These are phyloP conservation scores for Rhea americana DNA, from an alignment of 2,113 vertebrate species.

Conservation along the genomic window DNA sequence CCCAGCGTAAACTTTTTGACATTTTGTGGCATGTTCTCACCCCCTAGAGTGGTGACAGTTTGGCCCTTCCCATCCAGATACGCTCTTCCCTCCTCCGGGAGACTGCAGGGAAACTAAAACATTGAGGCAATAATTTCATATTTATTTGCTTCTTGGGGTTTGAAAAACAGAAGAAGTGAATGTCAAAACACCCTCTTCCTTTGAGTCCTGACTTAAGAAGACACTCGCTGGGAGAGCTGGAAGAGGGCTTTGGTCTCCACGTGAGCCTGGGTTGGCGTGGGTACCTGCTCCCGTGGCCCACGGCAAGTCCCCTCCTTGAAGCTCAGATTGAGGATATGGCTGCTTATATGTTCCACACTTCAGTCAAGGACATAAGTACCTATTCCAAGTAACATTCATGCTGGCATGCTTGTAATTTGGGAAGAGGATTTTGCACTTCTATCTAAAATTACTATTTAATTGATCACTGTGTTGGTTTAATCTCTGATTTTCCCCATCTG, in stretches of 20 bases:
- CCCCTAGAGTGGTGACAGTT: neutral
- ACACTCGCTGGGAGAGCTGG: neutral
- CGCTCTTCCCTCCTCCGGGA: neutral
- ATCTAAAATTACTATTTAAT: conserved; percentile 8
- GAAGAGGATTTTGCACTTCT: neutral
- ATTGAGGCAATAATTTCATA: neutral
- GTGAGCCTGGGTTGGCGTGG: rapidly evolving
- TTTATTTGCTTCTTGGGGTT: neutral
- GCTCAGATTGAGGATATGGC: neutral
- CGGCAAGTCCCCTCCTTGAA: neutral
- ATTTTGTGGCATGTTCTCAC: neutral
- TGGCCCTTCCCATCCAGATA: neutral
- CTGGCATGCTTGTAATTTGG: neutral
- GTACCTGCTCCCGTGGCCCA: too few species aligned
- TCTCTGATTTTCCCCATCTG: neutral
- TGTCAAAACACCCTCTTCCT: neutral
- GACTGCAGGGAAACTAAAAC: neutral
- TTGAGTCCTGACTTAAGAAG: neutral
- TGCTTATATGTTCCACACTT: neutral
- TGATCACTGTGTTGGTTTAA: neutral
- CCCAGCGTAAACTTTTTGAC: neutral
- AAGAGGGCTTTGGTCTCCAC: neutral
- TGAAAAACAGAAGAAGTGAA: neutral
- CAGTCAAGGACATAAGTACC: neutral
- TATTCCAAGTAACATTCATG: neutral